These are phyloP conservation scores for Spisula subtruncata DNA, from an alignment of 2,888 invertebrate genomes.

Conservation along the genomic window DNA sequence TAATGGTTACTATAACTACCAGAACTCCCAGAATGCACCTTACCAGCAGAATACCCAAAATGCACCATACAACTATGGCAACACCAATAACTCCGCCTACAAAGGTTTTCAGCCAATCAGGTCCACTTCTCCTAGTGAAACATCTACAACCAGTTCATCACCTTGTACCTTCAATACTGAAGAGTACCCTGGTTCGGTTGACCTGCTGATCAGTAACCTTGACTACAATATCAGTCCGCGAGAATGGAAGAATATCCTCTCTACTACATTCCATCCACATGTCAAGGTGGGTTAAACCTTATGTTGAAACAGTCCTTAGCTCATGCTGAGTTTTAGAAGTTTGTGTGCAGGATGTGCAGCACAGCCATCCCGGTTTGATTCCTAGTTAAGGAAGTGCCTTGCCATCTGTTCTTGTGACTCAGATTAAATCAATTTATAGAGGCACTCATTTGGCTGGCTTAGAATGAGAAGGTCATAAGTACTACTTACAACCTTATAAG, in stretches of 20 bases:
- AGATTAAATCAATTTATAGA: too few species aligned
- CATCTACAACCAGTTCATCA: slow-evolving; percentile 52
- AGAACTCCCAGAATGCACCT: slow-evolving; percentile 44
- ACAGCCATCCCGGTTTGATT: too few species aligned
- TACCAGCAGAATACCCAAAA: not conserved
- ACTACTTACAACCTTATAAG: too few species aligned
- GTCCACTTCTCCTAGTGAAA: slow-evolving; percentile 60
- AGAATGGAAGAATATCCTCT: slow-evolving; percentile 91
- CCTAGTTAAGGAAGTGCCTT: too few species aligned
- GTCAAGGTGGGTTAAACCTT: slow-evolving; percentile 89
- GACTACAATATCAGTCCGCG: slow-evolving; percentile 91
- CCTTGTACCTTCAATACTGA: slow-evolving; percentile 63
- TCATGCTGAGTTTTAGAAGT: too few species aligned
- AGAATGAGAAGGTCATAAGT: too few species aligned
- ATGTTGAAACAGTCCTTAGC: too few species aligned
- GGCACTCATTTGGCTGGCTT: too few species aligned
- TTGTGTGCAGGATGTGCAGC: too few species aligned
- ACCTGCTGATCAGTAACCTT: slow-evolving; percentile 90
- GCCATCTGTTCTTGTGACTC: too few species aligned
- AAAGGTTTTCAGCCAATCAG: slow-evolving; percentile 64
- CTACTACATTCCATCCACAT: slow-evolving; percentile 91
- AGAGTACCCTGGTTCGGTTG: slow-evolving; percentile 78
- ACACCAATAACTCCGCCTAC: slow-evolving; percentile 48
- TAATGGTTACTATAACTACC: slow-evolving; percentile 58
- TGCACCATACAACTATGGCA: slow-evolving; percentile 53